Percentiles rank a stretch among this genome's conserved stretches.
phyloP scores from a whole-genome alignment of 1,140 invertebrate genomes.

The Hesperophylax magnus region DNA sequence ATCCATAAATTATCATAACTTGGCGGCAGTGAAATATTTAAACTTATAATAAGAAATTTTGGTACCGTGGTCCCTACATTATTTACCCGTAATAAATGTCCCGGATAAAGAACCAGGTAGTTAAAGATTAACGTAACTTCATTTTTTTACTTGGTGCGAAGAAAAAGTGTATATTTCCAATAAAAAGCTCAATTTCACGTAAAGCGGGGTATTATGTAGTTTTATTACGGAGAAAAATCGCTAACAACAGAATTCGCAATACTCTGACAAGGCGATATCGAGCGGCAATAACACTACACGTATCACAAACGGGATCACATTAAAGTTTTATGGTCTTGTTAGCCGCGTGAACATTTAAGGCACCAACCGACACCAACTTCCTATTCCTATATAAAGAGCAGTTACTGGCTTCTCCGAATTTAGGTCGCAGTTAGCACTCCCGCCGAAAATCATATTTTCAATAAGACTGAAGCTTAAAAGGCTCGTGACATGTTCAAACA shows the following conservation, averaged over 20 bases:
- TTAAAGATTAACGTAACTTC: neutral
- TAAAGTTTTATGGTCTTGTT: slow-evolving; percentile 29
- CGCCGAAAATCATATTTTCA: slow-evolving; percentile 20
- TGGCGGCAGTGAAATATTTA: neutral
- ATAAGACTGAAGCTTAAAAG: slow-evolving; percentile 1
- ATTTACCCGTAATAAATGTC: slow-evolving; percentile 24
- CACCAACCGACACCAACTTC: too few relatives aligned
- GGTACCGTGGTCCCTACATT: neutral
- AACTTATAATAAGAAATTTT: slow-evolving; percentile 1
- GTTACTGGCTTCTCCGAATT: neutral
- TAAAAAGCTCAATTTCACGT: slow-evolving; percentile 1
- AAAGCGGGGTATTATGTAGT: slow-evolving; percentile 19
- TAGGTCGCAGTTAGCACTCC: neutral
- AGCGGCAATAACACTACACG: slow-evolving; percentile 14
- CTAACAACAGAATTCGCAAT: slow-evolving; percentile 20
- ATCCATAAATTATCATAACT: slow-evolving; percentile 1
- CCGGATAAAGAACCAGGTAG: slow-evolving; percentile 5
- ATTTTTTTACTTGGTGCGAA: neutral
- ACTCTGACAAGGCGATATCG: slow-evolving; percentile 1
- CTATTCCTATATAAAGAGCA: neutral
- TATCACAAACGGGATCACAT: slow-evolving; percentile 18
- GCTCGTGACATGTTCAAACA: slow-evolving; percentile 13
- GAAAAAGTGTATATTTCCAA: slow-evolving; percentile 26
- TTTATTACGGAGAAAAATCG: slow-evolving; percentile 29
- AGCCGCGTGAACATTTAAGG: slow-evolving; percentile 7